phyloP scores from a whole-genome alignment of 2,113 vertebrate genomes.

The Crypturellus undulatus region DNA sequence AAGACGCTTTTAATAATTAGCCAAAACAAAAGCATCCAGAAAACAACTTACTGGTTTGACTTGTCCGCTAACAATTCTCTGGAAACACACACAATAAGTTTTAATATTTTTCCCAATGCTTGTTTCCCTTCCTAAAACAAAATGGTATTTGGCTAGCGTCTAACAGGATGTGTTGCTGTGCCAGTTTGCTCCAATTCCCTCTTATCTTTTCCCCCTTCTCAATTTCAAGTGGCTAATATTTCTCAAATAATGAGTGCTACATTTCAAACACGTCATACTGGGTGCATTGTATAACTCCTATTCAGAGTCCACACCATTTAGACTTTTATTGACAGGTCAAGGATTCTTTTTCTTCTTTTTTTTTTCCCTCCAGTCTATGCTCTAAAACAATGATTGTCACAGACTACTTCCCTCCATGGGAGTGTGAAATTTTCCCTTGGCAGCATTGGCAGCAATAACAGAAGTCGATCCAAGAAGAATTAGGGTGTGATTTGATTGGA shows the following conservation, averaged over 20 bases:
- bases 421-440: not conserved
- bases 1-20: not conserved
- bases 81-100: not conserved
- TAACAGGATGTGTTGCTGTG: not conserved
- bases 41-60: not conserved
- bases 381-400: not conserved
- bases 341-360: not conserved
- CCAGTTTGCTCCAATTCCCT: not conserved
- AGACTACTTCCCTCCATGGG: not conserved
- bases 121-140: not conserved
- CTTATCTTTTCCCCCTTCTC: not conserved
- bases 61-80: not conserved
- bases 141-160: not conserved
- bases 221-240: not conserved
- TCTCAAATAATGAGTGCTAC: conserved; percentile 56
- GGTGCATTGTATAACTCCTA: conserved; percentile 70
- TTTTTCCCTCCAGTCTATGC: not conserved
- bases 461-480: not conserved
- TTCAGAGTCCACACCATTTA: conserved; percentile 80
- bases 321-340: conserved; percentile 80
- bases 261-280: conserved; percentile 60
- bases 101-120: not conserved
- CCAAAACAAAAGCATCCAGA: not conserved
- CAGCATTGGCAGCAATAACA: not conserved
- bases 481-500: not conserved